A percentile compares a stretch with the other conserved stretches of the same genome.
Conservation (phyloP, 1,140 invertebrate genomes). For the Lasaia peninsularis region DNA sequence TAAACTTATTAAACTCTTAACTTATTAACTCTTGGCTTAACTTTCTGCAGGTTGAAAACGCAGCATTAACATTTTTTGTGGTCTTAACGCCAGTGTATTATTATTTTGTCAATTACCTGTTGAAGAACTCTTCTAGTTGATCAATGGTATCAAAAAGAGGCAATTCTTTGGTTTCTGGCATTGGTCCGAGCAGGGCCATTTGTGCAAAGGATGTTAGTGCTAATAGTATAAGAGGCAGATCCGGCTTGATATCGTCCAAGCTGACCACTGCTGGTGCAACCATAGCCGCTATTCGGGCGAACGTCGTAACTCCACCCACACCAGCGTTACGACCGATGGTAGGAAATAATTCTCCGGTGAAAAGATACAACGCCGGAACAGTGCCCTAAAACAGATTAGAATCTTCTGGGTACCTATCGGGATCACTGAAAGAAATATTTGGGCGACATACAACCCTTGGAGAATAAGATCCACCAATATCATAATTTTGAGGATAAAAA, state of each 20-base stretch:
- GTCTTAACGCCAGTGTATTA: no score
- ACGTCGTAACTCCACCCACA: constrained; percentile 80
- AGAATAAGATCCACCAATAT: no score
- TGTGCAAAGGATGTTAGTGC: constrained; percentile 44
- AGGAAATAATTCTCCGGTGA: constrained; percentile 83
- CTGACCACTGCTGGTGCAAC: constrained; percentile 80
- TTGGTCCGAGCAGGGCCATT: constrained; percentile 47
- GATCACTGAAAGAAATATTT: no score
- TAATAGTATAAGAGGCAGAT: constrained; percentile 53
- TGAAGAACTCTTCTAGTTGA: constrained; percentile 46
- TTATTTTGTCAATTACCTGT: constrained; percentile 4
- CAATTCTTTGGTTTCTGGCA: constrained; percentile 65
- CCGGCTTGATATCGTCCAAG: constrained; percentile 73
- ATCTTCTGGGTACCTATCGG: no score
- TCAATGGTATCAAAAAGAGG: constrained; percentile 61
- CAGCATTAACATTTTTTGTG: no score
- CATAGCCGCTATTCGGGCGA: constrained; percentile 82
- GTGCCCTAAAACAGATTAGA: constrained; percentile 52
- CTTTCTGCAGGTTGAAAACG: no score
- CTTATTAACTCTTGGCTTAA: no score
- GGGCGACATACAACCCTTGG: no score
- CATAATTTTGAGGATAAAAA: no score
- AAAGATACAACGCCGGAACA: constrained; percentile 81
- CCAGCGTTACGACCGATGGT: constrained; percentile 83
- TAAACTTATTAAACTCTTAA: no score